Evolutionary conservation across 1,140 invertebrate species (phyloP), one percentile per base, ranked within the genome.

Genomic region (Dolichoris vasculosae): DNA sequence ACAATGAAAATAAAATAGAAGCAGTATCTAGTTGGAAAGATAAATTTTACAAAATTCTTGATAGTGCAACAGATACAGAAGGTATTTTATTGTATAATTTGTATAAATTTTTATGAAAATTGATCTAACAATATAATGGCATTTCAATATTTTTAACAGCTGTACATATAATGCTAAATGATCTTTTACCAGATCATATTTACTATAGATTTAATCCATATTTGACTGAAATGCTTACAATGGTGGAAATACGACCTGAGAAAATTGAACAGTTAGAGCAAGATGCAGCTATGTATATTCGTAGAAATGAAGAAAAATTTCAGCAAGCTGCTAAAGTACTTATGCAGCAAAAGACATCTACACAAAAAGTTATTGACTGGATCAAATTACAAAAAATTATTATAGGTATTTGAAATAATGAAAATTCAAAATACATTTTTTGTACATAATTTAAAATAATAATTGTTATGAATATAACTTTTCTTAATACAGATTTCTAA

Each of bases 181-280:
- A 98, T 91, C 92, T 98, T 67, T 92, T 99, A 26, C 96, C 97
- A 26, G 94, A 95, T 0, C 94, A 95, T 35, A 94, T 95, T 32
- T 99, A 99, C 92, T 99, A 95, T 90, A 95, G 98, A 15, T 97
- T 99, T 91, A 99, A 99, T 93, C 98, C 98, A 0, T 97, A 98
- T 88, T 93, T 99, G 55, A 96, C 96, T 75, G 96, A 98, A 90
- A 95, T 97, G 90, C 94, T 97, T 38, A 94, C 95, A 4, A 96
- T 99, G 94, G 97, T 97, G 89, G 98, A 99, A 92, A 97, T 96
- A 63, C 93, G 96, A 87, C 94, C 95, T 7, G 95, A 95, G 15
- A 96, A 96, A 89, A 90, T 96, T 1, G 90, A 93, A 75, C 94
- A 94, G 89, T 88, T 96, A 63, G 94, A 96, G 87, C 92, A 94